These are phyloP conservation scores for Crotalus tigris DNA, from an alignment of 2,113 vertebrate species.

Conservation along the genomic window DNA sequence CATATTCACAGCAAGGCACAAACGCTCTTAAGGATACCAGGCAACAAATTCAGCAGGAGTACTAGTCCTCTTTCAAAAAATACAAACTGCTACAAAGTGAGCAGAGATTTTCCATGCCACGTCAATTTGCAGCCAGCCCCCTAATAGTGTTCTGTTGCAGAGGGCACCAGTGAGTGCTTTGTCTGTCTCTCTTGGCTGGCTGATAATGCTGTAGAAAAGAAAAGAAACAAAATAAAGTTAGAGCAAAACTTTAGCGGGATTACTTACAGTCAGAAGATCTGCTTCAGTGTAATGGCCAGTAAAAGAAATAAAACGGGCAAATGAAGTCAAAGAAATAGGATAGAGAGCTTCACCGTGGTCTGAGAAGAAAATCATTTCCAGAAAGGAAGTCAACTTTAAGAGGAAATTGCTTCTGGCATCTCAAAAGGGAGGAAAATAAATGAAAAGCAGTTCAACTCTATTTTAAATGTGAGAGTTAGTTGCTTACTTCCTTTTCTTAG, in stretches of 20 bases:
- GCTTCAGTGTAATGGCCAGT: constrained; percentile 40
- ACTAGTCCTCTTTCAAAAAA: constrained; percentile 49
- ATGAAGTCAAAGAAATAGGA: constrained; percentile 56
- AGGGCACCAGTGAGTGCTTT: constrained; percentile 74
- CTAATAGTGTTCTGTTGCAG: constrained; percentile 68
- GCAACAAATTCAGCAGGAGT: constrained; percentile 45
- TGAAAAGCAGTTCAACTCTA: constrained; percentile 54
- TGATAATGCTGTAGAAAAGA: constrained; percentile 61
- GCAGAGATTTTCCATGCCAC: constrained; percentile 81
- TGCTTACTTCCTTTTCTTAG: constrained; percentile 55
- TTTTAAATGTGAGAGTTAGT: constrained; percentile 52
- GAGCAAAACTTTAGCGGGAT: constrained; percentile 51
- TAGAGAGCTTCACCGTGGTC: constrained; percentile 60
- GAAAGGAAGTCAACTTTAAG: constrained; percentile 73
- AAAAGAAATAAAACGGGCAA: constrained; percentile 28
- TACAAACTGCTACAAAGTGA: constrained; percentile 63
- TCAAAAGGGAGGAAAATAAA: constrained; percentile 65
- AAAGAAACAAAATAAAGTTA: constrained; percentile 56
- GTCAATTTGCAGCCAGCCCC: constrained; percentile 79
- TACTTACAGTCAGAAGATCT: constrained; percentile 61
- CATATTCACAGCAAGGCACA: constrained; percentile 55
- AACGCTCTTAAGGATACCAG: constrained; percentile 28
- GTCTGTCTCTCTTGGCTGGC: constrained; percentile 69
- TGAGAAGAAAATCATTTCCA: constrained; percentile 74
- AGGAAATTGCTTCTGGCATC: constrained; percentile 72